phyloP scores from a whole-genome alignment of 1,140 invertebrate species.

The Dufourea novaeangliae region DNA sequence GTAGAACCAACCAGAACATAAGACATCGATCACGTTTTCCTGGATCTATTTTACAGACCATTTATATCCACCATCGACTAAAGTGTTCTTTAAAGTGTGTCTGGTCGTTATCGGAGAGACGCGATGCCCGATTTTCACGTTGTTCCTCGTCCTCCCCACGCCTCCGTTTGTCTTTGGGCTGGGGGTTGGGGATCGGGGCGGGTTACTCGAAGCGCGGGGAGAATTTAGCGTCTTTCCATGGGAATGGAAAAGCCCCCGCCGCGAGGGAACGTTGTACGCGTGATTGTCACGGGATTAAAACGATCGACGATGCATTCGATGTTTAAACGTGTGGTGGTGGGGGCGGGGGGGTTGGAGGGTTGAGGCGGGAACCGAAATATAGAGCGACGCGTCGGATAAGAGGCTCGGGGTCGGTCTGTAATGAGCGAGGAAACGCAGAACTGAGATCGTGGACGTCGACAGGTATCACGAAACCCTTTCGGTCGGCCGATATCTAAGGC shows the following conservation, averaged over 20 bases:
- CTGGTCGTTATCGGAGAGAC: not conserved
- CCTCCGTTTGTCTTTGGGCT: not conserved
- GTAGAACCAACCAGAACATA: no score
- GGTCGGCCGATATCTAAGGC: conserved; percentile 27
- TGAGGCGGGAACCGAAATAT: no score
- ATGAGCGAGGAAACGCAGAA: conserved; percentile 44
- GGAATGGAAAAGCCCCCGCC: not conserved
- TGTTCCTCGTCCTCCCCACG: conserved; percentile 50
- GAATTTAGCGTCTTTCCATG: conserved; percentile 18
- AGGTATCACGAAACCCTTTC: conserved; percentile 34
- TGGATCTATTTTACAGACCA: not conserved
- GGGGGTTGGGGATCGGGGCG: not conserved
- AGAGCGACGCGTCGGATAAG: conserved; percentile 49
- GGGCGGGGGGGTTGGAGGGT: not conserved
- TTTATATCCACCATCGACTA: not conserved
- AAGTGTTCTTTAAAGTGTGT: not conserved
- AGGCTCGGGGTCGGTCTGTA: conserved; percentile 40
- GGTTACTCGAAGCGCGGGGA: conserved; percentile 25
- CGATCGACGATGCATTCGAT: conserved; percentile 11
- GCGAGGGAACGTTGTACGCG: conserved; percentile 1
- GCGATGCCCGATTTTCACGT: conserved; percentile 23
- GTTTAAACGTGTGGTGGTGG: not conserved
- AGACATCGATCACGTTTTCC: not conserved
- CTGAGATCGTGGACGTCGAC: conserved; percentile 56
- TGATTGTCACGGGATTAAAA: conserved; percentile 22